Conservation (phyloP, 2,888 invertebrate genomes). For the Tenthredo distinguenda region DNA sequence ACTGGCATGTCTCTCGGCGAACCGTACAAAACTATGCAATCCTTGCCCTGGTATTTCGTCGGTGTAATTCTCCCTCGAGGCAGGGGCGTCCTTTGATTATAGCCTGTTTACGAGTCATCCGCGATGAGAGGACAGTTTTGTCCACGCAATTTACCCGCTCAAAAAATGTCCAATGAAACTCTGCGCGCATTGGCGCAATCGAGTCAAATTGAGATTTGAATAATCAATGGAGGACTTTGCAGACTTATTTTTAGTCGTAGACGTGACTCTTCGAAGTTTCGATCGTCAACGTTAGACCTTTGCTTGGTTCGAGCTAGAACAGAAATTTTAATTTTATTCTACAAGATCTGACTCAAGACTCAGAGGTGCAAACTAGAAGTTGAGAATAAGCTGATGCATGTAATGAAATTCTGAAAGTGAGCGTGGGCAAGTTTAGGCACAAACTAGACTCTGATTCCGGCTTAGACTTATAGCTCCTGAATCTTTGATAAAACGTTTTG, state of each 20-base stretch:
- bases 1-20: not conserved
- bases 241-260: not conserved
- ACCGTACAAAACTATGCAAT: not conserved
- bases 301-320: not conserved
- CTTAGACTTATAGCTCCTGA: too few species aligned
- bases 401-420: too few species aligned
- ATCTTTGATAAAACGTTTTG: too few species aligned
- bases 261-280: not conserved
- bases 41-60: constrained; percentile 12
- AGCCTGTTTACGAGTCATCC: constrained; percentile 22
- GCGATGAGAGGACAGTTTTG: constrained; percentile 35
- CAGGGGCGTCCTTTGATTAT: constrained; percentile 34
- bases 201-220: constrained; percentile 17
- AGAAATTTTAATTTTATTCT: too few species aligned
- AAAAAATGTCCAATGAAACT: not conserved
- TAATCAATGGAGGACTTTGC: not conserved
- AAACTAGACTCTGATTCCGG: too few species aligned
- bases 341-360: too few species aligned
- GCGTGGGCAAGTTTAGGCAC: too few species aligned
- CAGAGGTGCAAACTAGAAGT: too few species aligned
- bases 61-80: constrained; percentile 31
- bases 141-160: constrained; percentile 23
- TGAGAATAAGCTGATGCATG: too few species aligned
- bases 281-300: not conserved
- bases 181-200: not conserved